Percentiles rank a stretch among this genome's conserved stretches.
Conservation (phyloP, 2,797 vertebrate genomes). For the Scleropages formosus region DNA sequence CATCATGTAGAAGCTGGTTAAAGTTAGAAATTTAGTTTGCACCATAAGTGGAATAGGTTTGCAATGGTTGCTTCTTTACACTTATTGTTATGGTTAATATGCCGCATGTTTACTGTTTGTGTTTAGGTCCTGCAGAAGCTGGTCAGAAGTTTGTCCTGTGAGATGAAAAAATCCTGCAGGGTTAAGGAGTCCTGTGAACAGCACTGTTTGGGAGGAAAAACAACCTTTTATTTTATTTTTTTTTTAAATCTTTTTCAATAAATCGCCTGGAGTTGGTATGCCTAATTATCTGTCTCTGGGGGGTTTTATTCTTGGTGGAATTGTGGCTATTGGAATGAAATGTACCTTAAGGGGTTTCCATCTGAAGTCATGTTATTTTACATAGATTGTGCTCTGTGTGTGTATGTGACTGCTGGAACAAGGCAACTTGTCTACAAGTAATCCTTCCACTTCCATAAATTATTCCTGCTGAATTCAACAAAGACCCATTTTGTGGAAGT, state of each 20-base stretch:
- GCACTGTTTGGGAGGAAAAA: neutral
- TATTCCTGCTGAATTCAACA: neutral
- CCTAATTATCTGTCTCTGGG: neutral
- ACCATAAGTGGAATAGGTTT: no score
- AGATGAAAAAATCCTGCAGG: neutral
- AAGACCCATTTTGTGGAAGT: neutral
- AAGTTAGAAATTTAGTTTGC: no score
- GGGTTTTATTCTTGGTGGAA: neutral
- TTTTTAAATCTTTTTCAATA: neutral
- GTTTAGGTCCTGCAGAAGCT: conserved; percentile 6
- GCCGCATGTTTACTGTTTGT: neutral
- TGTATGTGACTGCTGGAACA: conserved; percentile 4
- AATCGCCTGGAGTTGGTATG: neutral
- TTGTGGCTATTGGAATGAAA: neutral
- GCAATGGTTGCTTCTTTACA: no score
- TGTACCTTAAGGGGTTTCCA: neutral
- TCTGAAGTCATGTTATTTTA: no score
- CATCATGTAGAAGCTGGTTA: no score
- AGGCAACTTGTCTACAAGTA: no score
- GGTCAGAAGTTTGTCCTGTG: conserved; percentile 1
- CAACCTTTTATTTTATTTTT: neutral
- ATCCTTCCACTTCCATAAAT: conserved; percentile 7
- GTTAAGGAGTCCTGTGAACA: neutral
- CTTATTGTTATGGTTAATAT: no score
- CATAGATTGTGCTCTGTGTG: no score